phyloP scores from a whole-genome alignment of 2,113 vertebrate genomes.

The Nothobranchius kuhntae region DNA sequence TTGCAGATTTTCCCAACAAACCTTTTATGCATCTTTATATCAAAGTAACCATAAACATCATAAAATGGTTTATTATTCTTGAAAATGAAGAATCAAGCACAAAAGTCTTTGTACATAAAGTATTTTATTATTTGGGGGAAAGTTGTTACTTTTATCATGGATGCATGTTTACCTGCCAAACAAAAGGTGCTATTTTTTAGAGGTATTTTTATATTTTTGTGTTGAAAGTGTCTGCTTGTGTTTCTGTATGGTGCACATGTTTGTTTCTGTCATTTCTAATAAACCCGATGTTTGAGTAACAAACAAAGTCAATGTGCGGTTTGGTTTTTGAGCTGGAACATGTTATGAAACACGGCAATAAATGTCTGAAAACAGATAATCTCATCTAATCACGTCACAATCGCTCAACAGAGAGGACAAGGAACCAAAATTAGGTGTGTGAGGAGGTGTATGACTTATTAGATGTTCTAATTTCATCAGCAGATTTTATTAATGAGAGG shows the following conservation, averaged over 20 bases:
- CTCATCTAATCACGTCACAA: not conserved
- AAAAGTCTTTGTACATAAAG: slow-evolving; percentile 63
- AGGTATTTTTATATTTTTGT: slow-evolving; percentile 62
- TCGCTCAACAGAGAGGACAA: not conserved
- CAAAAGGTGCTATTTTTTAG: slow-evolving; percentile 71
- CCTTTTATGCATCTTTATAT: too few relatives aligned
- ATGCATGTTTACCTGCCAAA: slow-evolving; percentile 67
- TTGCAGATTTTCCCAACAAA: too few relatives aligned
- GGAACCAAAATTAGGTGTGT: slow-evolving; percentile 3
- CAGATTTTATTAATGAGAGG: slow-evolving; percentile 66
- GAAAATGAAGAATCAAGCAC: slow-evolving; percentile 67
- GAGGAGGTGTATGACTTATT: slow-evolving; percentile 30
- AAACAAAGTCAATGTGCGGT: not conserved
- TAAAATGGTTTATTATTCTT: not conserved
- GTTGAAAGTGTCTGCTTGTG: slow-evolving; percentile 21
- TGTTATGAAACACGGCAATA: not conserved
- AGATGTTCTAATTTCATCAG: slow-evolving; percentile 64
- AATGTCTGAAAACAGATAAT: not conserved
- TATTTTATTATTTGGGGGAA: slow-evolving; percentile 44
- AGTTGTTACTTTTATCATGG: slow-evolving; percentile 35
- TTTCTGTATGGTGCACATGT: too few relatives aligned
- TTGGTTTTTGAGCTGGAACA: not conserved
- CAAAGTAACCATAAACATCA: too few relatives aligned
- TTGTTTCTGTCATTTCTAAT: slow-evolving; percentile 50
- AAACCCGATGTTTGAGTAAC: slow-evolving; percentile 53